These are phyloP conservation scores for Microplitis deprimator DNA, from an alignment of 2,888 invertebrate species.

Conservation along the genomic window DNA sequence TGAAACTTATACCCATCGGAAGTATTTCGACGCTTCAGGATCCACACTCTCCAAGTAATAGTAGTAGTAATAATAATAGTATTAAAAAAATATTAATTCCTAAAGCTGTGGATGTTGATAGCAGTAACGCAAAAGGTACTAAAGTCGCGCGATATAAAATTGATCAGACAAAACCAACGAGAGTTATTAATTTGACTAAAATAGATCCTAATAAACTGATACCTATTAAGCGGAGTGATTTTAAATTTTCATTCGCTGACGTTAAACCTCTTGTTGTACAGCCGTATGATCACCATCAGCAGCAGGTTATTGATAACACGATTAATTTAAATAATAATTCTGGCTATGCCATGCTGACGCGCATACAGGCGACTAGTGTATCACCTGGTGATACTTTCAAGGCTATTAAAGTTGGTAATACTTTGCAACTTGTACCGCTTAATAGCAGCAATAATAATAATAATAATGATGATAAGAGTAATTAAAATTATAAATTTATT, in stretches of 20 bases:
- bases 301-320: neutral
- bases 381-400: slow-evolving; percentile 61
- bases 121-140: slow-evolving; percentile 42
- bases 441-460: slow-evolving; percentile 40
- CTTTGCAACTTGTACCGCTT: slow-evolving; percentile 59
- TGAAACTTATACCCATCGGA: slow-evolving; percentile 33
- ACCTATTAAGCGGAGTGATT: slow-evolving; percentile 55
- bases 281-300: slow-evolving; percentile 17
- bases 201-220: slow-evolving; percentile 58
- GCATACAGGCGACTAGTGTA: slow-evolving; percentile 53
- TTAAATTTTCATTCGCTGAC: slow-evolving; percentile 52
- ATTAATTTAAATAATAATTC: slow-evolving; percentile 46
- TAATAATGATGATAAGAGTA: slow-evolving; percentile 19
- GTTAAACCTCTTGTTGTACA: slow-evolving; percentile 46
- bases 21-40: slow-evolving; percentile 33
- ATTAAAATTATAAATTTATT: slow-evolving; percentile 11
- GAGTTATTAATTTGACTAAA: slow-evolving; percentile 55
- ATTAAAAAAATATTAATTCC: slow-evolving; percentile 34
- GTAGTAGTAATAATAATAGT: no score
- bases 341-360: slow-evolving; percentile 55
- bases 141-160: slow-evolving; percentile 51
- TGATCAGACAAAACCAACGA: slow-evolving; percentile 48
- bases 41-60: slow-evolving; percentile 34
- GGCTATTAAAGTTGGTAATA: slow-evolving; percentile 62
- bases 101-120: slow-evolving; percentile 18